Conservation (phyloP, 2,888 invertebrate genomes). For the Priocnemis perturbator region DNA sequence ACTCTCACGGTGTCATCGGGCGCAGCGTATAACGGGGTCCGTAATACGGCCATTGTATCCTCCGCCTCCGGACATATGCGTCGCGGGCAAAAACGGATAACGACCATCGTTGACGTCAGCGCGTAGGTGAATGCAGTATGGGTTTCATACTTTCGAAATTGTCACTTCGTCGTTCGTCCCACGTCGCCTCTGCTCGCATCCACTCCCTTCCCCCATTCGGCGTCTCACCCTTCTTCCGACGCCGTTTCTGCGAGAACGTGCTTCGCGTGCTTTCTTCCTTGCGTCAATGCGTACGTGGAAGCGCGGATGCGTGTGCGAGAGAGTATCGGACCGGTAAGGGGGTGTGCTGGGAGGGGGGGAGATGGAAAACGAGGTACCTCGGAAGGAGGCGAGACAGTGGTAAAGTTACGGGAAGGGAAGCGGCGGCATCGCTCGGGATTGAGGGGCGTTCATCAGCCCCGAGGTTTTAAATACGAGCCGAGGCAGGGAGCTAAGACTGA, state of each 20-base stretch:
- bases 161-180: background rate
- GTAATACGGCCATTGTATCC: background rate
- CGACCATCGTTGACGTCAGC: background rate
- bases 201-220: too few species aligned
- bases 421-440: conserved; percentile 67
- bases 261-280: too few species aligned
- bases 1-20: conserved; percentile 17
- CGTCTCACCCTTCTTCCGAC: too few species aligned
- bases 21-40: background rate
- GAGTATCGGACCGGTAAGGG: conserved; percentile 15
- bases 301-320: conserved; percentile 17
- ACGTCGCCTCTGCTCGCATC: background rate
- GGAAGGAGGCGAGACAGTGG: conserved; percentile 1
- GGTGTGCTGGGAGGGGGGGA: conserved; percentile 42
- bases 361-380: conserved; percentile 39
- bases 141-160: background rate
- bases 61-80: conserved; percentile 23
- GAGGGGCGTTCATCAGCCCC: conserved; percentile 75
- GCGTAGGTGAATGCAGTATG: background rate
- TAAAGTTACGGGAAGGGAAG: conserved; percentile 1
- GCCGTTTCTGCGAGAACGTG: too few species aligned
- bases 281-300: too few species aligned
- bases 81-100: conserved; percentile 30
- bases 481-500: conserved; percentile 68
- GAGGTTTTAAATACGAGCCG: conserved; percentile 75